phyloP scores from a whole-genome alignment of 2,888 invertebrate species.

The Ophion costatus region DNA sequence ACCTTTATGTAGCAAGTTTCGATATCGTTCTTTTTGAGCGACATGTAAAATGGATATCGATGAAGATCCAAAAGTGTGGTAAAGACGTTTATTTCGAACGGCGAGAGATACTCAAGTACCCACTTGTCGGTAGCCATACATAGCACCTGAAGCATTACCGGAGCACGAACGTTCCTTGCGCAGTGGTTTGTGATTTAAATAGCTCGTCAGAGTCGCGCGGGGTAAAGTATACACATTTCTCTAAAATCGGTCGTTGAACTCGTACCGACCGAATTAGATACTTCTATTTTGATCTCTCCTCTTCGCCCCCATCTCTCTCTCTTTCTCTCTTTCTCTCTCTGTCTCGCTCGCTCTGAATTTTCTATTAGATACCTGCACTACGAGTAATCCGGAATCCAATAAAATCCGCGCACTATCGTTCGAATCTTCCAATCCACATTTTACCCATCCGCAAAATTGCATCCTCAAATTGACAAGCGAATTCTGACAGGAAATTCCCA shows the following conservation, averaged over 20 bases:
- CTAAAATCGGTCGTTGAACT: conserved; percentile 67
- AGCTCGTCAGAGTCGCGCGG: conserved; percentile 48
- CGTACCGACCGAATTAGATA: conserved; percentile 63
- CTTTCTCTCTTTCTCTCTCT: conserved; percentile 3
- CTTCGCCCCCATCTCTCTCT: conserved; percentile 11
- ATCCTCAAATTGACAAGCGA: too few relatives aligned
- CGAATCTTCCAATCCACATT: neutral
- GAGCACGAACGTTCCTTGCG: conserved; percentile 37
- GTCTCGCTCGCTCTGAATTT: conserved; percentile 4
- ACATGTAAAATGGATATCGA: too few relatives aligned
- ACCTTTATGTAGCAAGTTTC: neutral
- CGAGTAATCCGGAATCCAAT: neutral
- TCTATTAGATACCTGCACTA: conserved; percentile 10
- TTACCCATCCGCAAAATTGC: neutral
- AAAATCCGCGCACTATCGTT: neutral
- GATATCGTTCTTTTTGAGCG: too few relatives aligned
- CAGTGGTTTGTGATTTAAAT: conserved; percentile 60
- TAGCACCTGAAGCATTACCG: conserved; percentile 37
- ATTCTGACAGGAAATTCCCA: conserved; percentile 4
- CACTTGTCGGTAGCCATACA: neutral
- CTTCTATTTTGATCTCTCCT: conserved; percentile 59
- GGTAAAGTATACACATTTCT: conserved; percentile 45
- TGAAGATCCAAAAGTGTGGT: too few relatives aligned
- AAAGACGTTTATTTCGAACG: too few relatives aligned
- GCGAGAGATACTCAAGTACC: too few relatives aligned